Evolutionary conservation across 1,140 invertebrate genomes (phyloP).

Genomic region (Oryctes rhinoceros): DNA sequence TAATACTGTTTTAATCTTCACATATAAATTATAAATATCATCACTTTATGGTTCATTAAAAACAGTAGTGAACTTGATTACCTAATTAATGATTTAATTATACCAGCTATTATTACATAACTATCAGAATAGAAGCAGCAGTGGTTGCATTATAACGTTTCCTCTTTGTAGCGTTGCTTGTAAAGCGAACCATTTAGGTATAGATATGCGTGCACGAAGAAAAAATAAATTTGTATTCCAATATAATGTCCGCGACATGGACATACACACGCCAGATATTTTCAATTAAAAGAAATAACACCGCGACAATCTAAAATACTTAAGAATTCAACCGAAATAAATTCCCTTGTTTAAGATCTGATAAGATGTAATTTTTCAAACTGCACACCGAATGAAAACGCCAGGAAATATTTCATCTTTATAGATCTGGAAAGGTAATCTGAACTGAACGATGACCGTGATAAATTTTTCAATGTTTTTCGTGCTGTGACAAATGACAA

Average conservation of each 20-base stretch:
- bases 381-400: constrained; percentile 15
- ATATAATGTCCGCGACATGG: background rate
- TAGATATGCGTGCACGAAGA: background rate
- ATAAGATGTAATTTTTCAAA: constrained; percentile 31
- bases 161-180: too few species aligned
- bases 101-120: too few species aligned
- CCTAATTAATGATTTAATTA: too few species aligned
- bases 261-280: background rate
- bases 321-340: constrained; percentile 25
- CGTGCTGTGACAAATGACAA: constrained; percentile 31
- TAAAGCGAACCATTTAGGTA: too few species aligned
- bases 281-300: background rate
- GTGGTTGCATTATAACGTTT: too few species aligned
- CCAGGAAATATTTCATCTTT: constrained; percentile 30
- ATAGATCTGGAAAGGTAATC: constrained; percentile 34
- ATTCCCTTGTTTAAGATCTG: constrained; percentile 26
- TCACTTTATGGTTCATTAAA: too few species aligned
- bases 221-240: background rate
- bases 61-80: too few species aligned
- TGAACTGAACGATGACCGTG: constrained; percentile 28
- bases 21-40: too few species aligned
- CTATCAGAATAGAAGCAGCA: too few species aligned
- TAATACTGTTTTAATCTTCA: too few species aligned
- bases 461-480: constrained; percentile 36
- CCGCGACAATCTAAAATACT: background rate